Evolutionary conservation across 2,888 invertebrate species (phyloP).

Genomic region (Drosophila subsilvestris): DNA sequence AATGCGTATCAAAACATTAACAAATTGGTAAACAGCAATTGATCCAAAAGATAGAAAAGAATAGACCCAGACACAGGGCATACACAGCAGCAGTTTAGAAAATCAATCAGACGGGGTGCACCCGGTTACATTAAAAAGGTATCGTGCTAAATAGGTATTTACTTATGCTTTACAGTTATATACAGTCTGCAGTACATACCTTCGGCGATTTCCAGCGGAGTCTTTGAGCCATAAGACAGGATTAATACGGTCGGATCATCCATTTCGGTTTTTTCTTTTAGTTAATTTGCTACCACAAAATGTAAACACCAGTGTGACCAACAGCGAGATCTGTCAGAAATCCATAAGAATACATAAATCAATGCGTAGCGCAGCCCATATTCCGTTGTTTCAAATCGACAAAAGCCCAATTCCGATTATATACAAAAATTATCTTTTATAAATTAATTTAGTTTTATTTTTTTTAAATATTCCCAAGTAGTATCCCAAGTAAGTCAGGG

Average conservation of each 20-base stretch:
- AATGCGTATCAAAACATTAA: background rate
- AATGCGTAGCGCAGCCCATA: background rate
- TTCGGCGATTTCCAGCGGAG: slow-evolving; percentile 26
- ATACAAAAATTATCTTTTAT: background rate
- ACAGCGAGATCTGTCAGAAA: background rate
- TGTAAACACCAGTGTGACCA: slow-evolving; percentile 34
- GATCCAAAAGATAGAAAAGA: background rate
- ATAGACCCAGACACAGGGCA: background rate
- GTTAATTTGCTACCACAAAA: slow-evolving; percentile 23
- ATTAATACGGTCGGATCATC: slow-evolving; percentile 27
- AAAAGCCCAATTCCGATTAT: slow-evolving; percentile 7
- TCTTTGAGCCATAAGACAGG: slow-evolving; percentile 18
- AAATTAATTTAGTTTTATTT: too few relatives aligned
- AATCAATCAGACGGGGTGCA: background rate
- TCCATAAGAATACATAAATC: background rate
- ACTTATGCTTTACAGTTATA: background rate
- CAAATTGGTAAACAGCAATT: too few relatives aligned
- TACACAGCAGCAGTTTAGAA: background rate
- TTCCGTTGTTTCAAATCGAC: background rate
- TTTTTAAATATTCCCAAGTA: too few relatives aligned
- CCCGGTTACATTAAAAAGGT: background rate
- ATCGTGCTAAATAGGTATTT: background rate
- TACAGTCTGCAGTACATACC: slow-evolving; percentile 4
- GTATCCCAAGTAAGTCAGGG: too few relatives aligned
- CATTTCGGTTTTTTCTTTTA: slow-evolving; percentile 17